Conservation (phyloP, 2,888 invertebrate species). For the Tipula confusa region DNA sequence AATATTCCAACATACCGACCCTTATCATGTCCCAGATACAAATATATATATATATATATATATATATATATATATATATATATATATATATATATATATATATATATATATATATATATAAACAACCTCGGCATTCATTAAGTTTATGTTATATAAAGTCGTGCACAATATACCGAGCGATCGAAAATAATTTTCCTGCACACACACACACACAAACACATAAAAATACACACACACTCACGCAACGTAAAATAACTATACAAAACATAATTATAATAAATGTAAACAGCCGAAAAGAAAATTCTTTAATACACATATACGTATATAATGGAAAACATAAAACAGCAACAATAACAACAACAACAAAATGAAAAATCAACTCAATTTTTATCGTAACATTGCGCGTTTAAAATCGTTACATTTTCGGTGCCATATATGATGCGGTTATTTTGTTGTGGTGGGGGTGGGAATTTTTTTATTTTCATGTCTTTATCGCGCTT, state of each 20-base stretch:
- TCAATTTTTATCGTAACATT: constrained; percentile 20
- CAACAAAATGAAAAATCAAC: not conserved
- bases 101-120: too few species aligned
- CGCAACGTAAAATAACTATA: not conserved
- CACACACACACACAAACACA: not conserved
- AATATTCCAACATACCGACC: not conserved
- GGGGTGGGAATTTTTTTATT: not conserved
- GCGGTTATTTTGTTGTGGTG: not conserved
- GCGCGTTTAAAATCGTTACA: not conserved
- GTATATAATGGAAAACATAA: not conserved
- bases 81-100: too few species aligned
- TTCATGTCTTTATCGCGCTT: not conserved
- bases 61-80: too few species aligned
- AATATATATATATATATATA: not conserved
- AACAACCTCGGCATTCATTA: too few species aligned
- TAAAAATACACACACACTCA: not conserved
- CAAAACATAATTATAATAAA: constrained; percentile 20
- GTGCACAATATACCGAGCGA: not conserved
- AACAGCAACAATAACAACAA: not conserved
- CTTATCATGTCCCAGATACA: not conserved
- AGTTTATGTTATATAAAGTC: not conserved
- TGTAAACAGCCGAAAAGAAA: constrained; percentile 3
- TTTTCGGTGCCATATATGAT: not conserved
- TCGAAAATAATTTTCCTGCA: not conserved
- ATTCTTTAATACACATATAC: not conserved